phyloP scores from a whole-genome alignment of 2,113 vertebrate genomes.

The Rhinoderma darwinii region DNA sequence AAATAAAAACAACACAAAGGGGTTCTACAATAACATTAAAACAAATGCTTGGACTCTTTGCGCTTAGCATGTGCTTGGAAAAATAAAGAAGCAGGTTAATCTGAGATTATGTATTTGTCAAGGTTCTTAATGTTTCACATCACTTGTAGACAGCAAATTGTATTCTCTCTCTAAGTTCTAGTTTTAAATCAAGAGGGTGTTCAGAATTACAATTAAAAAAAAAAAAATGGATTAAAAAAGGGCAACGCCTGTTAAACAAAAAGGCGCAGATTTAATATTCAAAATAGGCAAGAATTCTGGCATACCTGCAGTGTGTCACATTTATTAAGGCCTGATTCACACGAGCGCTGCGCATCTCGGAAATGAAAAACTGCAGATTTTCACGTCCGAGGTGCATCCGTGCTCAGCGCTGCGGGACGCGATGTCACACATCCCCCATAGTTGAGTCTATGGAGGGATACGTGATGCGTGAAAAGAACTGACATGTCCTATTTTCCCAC shows the following conservation, averaged over 20 bases:
- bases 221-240: not conserved
- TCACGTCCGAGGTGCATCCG: no score
- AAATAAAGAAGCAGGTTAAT: constrained; percentile 58
- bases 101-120: constrained; percentile 44
- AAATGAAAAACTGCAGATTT: no score
- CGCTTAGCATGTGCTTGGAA: constrained; percentile 33
- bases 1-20: not conserved
- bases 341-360: no score
- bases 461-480: no score
- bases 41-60: not conserved
- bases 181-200: no score
- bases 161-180: not conserved
- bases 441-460: no score
- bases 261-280: not conserved
- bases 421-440: no score
- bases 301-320: no score
- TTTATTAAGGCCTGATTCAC: no score
- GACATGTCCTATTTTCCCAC: no score
- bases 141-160: not conserved
- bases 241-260: not conserved
- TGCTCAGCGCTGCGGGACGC: no score
- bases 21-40: not conserved
- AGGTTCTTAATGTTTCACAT: constrained; percentile 4
- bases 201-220: not conserved
- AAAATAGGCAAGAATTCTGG: no score